A percentile compares a stretch with the other conserved stretches of the same genome.
Conservation (phyloP, 2,113 vertebrate species). For the Hypomesus transpacificus region DNA sequence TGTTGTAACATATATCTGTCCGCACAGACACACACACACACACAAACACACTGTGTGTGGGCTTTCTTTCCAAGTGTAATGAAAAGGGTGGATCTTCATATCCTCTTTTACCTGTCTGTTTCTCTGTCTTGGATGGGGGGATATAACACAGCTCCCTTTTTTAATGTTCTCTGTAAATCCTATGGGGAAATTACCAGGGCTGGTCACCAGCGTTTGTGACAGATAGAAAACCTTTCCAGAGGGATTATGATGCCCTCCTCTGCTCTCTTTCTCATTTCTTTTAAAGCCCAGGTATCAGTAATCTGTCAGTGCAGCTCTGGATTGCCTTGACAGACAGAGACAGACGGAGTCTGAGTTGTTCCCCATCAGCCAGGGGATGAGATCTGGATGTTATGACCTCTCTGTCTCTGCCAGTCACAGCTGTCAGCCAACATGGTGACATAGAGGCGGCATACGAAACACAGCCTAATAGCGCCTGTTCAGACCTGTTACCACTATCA, state of each 20-base stretch:
- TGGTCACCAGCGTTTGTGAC: constrained; percentile 62
- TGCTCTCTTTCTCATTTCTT: constrained; percentile 72
- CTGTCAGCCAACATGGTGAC: constrained; percentile 59
- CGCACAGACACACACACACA: too few species aligned
- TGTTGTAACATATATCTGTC: too few species aligned
- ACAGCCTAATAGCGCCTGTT: constrained; percentile 43
- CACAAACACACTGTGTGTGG: not conserved
- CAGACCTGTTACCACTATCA: constrained; percentile 53
- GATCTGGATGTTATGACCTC: constrained; percentile 53
- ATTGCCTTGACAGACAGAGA: not conserved
- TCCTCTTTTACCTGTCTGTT: constrained; percentile 12
- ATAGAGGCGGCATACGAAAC: constrained; percentile 47
- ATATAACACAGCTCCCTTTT: constrained; percentile 56
- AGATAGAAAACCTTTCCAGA: constrained; percentile 65
- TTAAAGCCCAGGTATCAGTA: constrained; percentile 63
- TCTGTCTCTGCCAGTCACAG: constrained; percentile 57
- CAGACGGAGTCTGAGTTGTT: constrained; percentile 31
- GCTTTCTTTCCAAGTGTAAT: constrained; percentile 25
- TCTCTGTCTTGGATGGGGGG: not conserved
- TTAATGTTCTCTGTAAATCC: constrained; percentile 69
- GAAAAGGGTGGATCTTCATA: constrained; percentile 29
- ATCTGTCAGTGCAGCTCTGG: not conserved
- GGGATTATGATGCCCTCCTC: constrained; percentile 67
- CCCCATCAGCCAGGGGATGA: constrained; percentile 41
- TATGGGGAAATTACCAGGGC: constrained; percentile 66